phyloP scores from a whole-genome alignment of 1,140 invertebrate species.

The Piezodorus guildinii region DNA sequence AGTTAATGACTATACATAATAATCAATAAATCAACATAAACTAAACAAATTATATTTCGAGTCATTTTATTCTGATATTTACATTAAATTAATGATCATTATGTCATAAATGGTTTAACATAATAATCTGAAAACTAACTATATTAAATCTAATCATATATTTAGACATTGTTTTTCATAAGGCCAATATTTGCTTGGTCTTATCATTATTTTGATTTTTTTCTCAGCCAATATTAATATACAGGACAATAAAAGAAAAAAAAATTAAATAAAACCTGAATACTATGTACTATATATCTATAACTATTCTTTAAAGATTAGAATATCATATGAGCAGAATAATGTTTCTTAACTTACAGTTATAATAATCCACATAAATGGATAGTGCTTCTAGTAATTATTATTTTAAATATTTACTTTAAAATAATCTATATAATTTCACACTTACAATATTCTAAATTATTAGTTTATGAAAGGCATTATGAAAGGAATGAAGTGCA shows the following conservation, averaged over 20 bases:
- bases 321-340: slow-evolving; percentile 14
- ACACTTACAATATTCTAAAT: not conserved
- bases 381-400: not conserved
- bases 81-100: not conserved
- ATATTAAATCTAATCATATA: slow-evolving; percentile 6
- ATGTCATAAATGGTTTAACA: not conserved
- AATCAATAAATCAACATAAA: not conserved
- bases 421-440: not conserved
- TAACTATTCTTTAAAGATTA: slow-evolving; percentile 6
- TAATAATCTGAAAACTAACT: not conserved
- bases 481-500: slow-evolving; percentile 12
- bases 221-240: slow-evolving; percentile 6
- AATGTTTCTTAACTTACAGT: slow-evolving; percentile 8
- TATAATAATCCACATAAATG: not conserved
- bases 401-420: not conserved
- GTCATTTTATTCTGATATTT: not conserved
- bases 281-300: not conserved
- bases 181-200: slow-evolving; percentile 14
- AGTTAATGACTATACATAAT: not conserved
- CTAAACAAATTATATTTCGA: too few relatives aligned
- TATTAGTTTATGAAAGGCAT: not conserved
- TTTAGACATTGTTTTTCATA: slow-evolving; percentile 20
- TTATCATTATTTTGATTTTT: slow-evolving; percentile 1
- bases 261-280: not conserved
- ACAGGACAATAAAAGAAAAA: not conserved